These are phyloP conservation scores for Paracyclopina nana DNA, from an alignment of 1,140 invertebrate genomes.

Conservation along the genomic window DNA sequence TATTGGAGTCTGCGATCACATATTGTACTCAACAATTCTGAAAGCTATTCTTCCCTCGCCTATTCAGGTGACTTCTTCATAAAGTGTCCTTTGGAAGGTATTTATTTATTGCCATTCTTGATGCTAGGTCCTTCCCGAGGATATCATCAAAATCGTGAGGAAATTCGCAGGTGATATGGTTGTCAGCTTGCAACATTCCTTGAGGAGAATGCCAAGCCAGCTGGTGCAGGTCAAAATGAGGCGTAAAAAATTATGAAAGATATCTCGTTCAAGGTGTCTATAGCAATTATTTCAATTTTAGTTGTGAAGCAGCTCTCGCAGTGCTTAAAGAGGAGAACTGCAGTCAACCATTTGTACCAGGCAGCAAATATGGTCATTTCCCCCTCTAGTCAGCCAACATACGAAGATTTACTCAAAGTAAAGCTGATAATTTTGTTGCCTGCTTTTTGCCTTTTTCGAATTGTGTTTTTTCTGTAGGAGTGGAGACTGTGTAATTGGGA, in stretches of 20 bases:
- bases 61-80: conserved; percentile 23
- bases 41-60: conserved; percentile 33
- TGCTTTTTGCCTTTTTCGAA: no score
- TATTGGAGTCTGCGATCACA: conserved; percentile 34
- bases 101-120: not conserved
- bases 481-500: conserved; percentile 28
- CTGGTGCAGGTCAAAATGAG: conserved; percentile 32
- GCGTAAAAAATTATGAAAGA: conserved; percentile 24
- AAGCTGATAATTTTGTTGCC: no score
- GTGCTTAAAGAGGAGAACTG: conserved; percentile 36
- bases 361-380: conserved; percentile 36
- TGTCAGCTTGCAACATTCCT: conserved; percentile 30
- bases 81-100: not conserved
- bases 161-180: conserved; percentile 37
- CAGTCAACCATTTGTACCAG: conserved; percentile 39
- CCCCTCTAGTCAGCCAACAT: conserved; percentile 33
- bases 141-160: conserved; percentile 32
- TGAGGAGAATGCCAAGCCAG: conserved; percentile 32
- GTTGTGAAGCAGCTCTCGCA: conserved; percentile 32
- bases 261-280: not conserved
- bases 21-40: conserved; percentile 33
- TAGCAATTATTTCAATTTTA: conserved; percentile 20
- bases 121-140: conserved; percentile 24
- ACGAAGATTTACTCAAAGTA: no score
- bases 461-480: conserved; percentile 15